Evolutionary conservation across 2,888 invertebrate genomes (phyloP).

Genomic region (Platycnemis pennipes): DNA sequence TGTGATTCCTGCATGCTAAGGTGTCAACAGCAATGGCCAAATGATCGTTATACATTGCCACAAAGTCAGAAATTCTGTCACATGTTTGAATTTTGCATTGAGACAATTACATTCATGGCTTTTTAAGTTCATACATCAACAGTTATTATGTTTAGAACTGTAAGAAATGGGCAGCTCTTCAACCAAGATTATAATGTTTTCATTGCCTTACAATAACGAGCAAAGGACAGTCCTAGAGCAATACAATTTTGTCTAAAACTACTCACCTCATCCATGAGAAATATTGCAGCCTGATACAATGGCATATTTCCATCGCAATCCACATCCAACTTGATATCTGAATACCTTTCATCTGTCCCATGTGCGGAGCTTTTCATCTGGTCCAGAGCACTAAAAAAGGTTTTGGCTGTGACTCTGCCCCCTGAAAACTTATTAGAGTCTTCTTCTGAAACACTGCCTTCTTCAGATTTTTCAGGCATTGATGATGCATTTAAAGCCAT

Average conservation of each 20-base stretch:
- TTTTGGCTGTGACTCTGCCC: conserved; percentile 69
- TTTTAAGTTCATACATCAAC: too few relatives aligned
- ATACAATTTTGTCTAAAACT: background rate
- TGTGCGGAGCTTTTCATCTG: conserved; percentile 71
- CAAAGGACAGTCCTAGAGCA: too few relatives aligned
- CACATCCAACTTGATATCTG: conserved; percentile 71
- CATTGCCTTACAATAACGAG: too few relatives aligned
- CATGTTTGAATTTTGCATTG: too few relatives aligned
- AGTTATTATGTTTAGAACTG: too few relatives aligned
- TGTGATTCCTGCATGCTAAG: too few relatives aligned
- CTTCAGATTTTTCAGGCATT: background rate
- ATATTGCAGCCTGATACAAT: conserved; percentile 81
- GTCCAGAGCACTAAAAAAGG: conserved; percentile 70
- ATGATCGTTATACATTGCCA: too few relatives aligned
- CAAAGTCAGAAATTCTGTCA: too few relatives aligned
- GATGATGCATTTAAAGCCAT: conserved; percentile 79
- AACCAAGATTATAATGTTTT: too few relatives aligned
- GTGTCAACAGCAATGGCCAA: too few relatives aligned
- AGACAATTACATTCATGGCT: too few relatives aligned
- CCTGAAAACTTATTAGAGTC: background rate
- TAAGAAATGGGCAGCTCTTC: too few relatives aligned
- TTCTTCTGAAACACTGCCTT: conserved; percentile 36
- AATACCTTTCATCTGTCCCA: conserved; percentile 54
- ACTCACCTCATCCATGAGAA: conserved; percentile 80
- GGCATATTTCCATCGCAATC: conserved; percentile 76